Conservation (phyloP, 2,888 invertebrate species). For the Cerastis leucographa region DNA sequence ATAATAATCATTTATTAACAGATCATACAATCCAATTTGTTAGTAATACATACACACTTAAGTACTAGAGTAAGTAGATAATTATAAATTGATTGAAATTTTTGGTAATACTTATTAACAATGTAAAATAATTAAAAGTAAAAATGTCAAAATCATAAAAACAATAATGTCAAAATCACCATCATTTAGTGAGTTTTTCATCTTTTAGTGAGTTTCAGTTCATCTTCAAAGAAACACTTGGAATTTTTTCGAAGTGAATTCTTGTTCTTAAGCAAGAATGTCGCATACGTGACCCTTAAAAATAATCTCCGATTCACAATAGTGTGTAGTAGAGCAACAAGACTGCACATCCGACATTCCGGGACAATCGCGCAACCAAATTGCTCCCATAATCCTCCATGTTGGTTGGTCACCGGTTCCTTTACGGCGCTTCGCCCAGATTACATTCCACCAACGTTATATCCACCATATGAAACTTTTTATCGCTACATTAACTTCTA, state of each 20-base stretch:
- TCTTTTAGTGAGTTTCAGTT: background rate
- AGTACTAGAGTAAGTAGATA: no score
- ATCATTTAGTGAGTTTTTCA: no score
- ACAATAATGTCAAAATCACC: no score
- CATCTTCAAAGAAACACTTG: background rate
- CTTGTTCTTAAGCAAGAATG: background rate
- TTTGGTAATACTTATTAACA: no score
- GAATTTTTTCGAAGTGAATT: background rate
- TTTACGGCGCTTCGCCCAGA: constrained; percentile 72
- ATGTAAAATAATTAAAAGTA: no score
- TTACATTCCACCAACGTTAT: constrained; percentile 76
- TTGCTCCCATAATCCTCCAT: constrained; percentile 63
- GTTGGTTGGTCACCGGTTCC: constrained; percentile 63
- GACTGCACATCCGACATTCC: constrained; percentile 53
- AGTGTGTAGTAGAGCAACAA: constrained; percentile 19
- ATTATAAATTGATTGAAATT: no score
- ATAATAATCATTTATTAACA: no score
- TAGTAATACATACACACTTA: no score
- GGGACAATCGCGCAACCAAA: constrained; percentile 59
- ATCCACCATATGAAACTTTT: constrained; percentile 78
- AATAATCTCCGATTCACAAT: constrained; percentile 47
- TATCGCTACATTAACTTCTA: constrained; percentile 77
- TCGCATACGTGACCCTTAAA: constrained; percentile 10
- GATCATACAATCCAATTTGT: no score
- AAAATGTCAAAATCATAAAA: no score